phyloP scores from a whole-genome alignment of 2,888 invertebrate genomes.

The Drosophila siamana region DNA sequence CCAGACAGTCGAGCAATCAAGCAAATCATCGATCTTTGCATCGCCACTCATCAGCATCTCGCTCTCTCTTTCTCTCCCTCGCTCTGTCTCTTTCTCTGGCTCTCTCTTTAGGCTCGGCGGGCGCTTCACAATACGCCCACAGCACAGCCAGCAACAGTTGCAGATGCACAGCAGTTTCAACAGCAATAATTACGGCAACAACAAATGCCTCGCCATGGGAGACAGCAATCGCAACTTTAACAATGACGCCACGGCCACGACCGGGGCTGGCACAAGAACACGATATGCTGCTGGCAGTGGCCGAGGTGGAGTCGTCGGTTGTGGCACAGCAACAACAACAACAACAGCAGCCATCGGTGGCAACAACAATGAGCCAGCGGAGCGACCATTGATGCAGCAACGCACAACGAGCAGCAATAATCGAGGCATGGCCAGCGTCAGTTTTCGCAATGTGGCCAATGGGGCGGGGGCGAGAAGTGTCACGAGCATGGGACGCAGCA shows the following conservation, averaged over 20 bases:
- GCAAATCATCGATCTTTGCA: conserved; percentile 37
- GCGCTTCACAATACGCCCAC: conserved; percentile 84
- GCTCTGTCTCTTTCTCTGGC: conserved; percentile 5
- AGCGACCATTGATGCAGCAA: conserved; percentile 64
- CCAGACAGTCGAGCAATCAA: conserved; percentile 10
- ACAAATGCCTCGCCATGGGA: conserved; percentile 69
- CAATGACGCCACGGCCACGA: conserved; percentile 35
- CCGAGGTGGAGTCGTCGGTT: conserved; percentile 1
- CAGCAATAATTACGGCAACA: conserved; percentile 50
- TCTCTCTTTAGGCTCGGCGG: conserved; percentile 81
- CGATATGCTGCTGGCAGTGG: conserved; percentile 7
- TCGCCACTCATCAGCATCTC: no score
- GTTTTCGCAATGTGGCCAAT: conserved; percentile 66
- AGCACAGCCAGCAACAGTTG: conserved; percentile 83
- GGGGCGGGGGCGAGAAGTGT: conserved; percentile 44
- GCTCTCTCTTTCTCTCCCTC: neutral
- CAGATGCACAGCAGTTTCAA: conserved; percentile 77
- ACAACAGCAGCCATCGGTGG: conserved; percentile 19
- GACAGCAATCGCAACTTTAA: conserved; percentile 81
- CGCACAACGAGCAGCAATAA: no score
- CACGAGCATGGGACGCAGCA: conserved; percentile 53
- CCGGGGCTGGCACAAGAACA: conserved; percentile 21
- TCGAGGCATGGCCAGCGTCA: conserved; percentile 62
- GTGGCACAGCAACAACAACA: conserved; percentile 41
- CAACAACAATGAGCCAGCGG: conserved; percentile 45